Base-by-base conservation (phyloP, 2,888 invertebrate genomes). In the Drosophila lutescens region DNA sequence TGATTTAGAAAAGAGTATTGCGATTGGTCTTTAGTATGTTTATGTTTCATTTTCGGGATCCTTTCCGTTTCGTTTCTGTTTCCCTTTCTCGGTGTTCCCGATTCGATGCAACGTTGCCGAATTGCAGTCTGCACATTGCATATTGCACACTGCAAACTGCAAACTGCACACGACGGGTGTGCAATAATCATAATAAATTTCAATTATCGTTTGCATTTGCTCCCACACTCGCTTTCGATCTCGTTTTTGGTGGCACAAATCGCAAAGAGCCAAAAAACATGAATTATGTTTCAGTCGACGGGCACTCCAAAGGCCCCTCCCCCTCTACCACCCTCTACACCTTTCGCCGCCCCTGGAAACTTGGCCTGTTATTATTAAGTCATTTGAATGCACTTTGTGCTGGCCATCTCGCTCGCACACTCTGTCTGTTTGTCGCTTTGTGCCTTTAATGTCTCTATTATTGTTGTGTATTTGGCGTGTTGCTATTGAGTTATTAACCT, bases 101-200 rank as follows among this genome's bases (percentile, higher is more conserved):
- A 44, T 62, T 41, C 50, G 5, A 10, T 73, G 75, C 83, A 73
- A 59, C 62, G 88, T 86, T 88, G 86, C 84, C 86, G 82, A 86
- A 87, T 71, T 83, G 79, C 87, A 80, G 55, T 44, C 51, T 32
- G 62, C 32, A 15, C 20, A 59, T 58, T 38, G 40, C 32, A 34
- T 23, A 23, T 60, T 71, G 65, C 57, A 69, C 46, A 59, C 50
- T 79, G 81, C 78, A 80, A 60, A 63, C 49, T 57, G 65, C 54
- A 59, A 23, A 43, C 46, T 66, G 60, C 79, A 79, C 62, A 60
- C 69, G 63, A 67, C 67, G 72, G 75, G 86, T 78, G 82, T 79
- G 85, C 90, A 90, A 89, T 89, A 91, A 90, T 91, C 90, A 90
- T 88, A 90, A 91, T 91, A 91, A 91, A 91, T 91, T 90, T 91